Percentiles rank a stretch among this genome's conserved stretches.
These are phyloP conservation scores for Bufo bufo DNA, from an alignment of 2,113 vertebrate genomes.

Conservation along the genomic window DNA sequence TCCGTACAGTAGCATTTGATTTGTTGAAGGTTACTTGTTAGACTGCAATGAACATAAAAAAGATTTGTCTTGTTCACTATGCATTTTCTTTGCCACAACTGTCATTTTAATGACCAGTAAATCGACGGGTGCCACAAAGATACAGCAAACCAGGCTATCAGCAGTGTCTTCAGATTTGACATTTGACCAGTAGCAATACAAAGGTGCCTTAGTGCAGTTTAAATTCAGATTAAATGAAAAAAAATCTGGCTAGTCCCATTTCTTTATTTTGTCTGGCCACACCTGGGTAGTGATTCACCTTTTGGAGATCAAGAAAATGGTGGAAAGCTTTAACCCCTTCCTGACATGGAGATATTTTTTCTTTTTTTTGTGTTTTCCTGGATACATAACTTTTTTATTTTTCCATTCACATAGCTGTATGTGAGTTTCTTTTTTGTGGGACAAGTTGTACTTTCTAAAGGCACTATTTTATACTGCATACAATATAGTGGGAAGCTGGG, in stretches of 20 bases:
- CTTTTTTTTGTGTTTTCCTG: too few relatives aligned
- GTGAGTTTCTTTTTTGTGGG: too few relatives aligned
- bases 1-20: conserved; percentile 14
- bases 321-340: too few relatives aligned
- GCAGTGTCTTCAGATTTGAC: not conserved
- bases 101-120: conserved; percentile 38
- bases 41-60: conserved; percentile 43
- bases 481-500: too few relatives aligned
- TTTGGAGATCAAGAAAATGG: too few relatives aligned
- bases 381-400: too few relatives aligned
- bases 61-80: conserved; percentile 22
- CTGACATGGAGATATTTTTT: too few relatives aligned
- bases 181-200: not conserved
- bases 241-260: not conserved
- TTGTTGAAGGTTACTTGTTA: conserved; percentile 38
- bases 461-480: too few relatives aligned
- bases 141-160: not conserved
- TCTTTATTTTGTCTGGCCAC: not conserved
- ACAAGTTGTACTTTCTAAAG: too few relatives aligned
- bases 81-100: conserved; percentile 8
- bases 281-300: too few relatives aligned
- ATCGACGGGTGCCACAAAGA: not conserved
- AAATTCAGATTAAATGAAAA: not conserved
- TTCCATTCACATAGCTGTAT: too few relatives aligned
- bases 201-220: not conserved